phyloP scores from a whole-genome alignment of 2,113 vertebrate species.

The Mirounga angustirostris region DNA sequence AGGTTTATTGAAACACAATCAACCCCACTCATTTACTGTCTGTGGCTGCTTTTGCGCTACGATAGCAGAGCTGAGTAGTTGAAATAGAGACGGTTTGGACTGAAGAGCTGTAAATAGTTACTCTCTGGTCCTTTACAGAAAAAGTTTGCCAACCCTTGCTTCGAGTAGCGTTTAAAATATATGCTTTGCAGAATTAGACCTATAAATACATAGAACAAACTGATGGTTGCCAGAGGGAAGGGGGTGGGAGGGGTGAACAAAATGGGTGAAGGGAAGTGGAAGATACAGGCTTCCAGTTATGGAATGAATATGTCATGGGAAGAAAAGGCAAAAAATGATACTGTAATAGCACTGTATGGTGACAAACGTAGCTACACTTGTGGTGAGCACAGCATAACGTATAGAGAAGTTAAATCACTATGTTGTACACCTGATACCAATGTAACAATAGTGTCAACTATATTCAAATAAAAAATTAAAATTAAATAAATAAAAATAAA shows the following conservation, averaged over 20 bases:
- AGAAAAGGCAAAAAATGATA: neutral
- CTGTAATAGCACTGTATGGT: neutral
- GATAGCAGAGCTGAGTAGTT: neutral
- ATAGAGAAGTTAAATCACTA: neutral
- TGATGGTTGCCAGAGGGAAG: neutral
- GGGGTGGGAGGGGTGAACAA: neutral
- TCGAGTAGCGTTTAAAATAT: constrained; percentile 7
- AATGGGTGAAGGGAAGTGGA: neutral
- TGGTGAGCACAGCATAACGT: neutral
- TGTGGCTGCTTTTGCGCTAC: neutral
- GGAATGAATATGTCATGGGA: neutral
- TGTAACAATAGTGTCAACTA: neutral
- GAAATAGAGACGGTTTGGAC: neutral
- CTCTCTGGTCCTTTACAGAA: neutral
- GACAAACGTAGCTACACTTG: neutral
- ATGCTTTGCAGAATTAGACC: neutral
- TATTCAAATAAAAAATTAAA: neutral
- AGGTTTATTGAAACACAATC: constrained; percentile 14
- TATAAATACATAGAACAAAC: neutral
- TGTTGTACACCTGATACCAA: neutral
- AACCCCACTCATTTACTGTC: neutral
- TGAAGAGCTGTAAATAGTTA: constrained; percentile 42
- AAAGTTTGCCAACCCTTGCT: neutral
- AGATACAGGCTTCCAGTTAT: neutral
- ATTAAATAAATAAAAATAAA: neutral